Percentiles rank a stretch among this genome's conserved stretches.
Conservation (phyloP, 2,113 vertebrate genomes). For the Crotophaga sulcirostris region DNA sequence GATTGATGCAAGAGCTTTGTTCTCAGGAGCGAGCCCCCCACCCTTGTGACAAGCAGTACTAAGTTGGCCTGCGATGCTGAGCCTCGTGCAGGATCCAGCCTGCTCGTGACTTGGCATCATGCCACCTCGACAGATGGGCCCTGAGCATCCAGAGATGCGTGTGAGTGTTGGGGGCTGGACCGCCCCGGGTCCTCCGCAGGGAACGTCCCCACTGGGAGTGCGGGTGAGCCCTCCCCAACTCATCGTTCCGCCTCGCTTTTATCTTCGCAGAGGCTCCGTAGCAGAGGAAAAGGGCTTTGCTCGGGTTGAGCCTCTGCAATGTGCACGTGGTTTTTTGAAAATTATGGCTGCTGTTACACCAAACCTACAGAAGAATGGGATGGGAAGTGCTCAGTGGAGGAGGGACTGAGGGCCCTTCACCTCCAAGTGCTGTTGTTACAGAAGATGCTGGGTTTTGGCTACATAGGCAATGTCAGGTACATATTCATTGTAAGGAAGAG, state of each 20-base stretch:
- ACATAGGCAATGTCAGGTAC: background rate
- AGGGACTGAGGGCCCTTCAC: background rate
- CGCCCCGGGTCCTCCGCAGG: background rate
- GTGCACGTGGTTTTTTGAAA: fast-evolving
- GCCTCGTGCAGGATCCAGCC: background rate
- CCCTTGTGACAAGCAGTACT: fast-evolving
- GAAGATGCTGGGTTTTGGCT: background rate
- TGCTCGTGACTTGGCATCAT: background rate
- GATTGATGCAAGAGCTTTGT: background rate
- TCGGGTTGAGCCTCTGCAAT: background rate
- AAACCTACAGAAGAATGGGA: fast-evolving
- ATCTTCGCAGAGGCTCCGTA: fast-evolving
- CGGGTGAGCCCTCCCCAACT: fast-evolving
- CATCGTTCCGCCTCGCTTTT: background rate
- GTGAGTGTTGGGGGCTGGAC: background rate
- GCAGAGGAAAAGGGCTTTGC: background rate
- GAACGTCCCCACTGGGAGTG: fast-evolving
- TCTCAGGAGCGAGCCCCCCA: fast-evolving
- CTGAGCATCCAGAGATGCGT: background rate
- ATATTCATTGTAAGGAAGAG: background rate
- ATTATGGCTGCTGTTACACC: fast-evolving
- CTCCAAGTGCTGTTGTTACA: background rate
- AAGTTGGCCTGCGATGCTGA: background rate
- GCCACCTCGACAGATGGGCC: background rate
- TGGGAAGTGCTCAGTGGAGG: background rate